Evolutionary conservation across 2,888 invertebrate genomes (phyloP).

Genomic region (Mimachlamys varia): DNA sequence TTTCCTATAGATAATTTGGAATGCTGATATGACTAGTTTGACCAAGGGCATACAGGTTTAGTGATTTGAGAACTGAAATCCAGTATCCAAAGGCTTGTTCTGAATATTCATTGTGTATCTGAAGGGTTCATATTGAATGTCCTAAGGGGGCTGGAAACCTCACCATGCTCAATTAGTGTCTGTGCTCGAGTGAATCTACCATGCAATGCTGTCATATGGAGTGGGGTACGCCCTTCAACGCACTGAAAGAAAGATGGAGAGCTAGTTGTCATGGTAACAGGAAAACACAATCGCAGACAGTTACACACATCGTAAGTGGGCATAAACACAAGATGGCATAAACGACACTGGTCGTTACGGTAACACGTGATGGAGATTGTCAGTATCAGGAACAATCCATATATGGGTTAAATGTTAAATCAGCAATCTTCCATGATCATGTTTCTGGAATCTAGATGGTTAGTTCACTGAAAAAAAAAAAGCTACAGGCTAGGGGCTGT

Average conservation of each 20-base stretch:
- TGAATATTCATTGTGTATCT: background rate
- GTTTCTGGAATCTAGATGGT: background rate
- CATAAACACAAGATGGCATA: background rate
- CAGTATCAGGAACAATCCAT: background rate
- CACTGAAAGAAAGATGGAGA: conserved; percentile 69
- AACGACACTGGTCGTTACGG: background rate
- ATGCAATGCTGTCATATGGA: conserved; percentile 87
- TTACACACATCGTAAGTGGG: background rate
- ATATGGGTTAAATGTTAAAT: background rate
- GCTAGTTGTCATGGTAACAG: conserved; percentile 33
- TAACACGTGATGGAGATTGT: background rate
- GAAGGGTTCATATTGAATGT: background rate
- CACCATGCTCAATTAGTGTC: conserved; percentile 85
- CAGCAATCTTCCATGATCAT: background rate
- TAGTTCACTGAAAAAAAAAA: background rate
- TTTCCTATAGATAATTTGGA: no score
- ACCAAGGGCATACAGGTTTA: no score
- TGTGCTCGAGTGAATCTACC: conserved; percentile 86
- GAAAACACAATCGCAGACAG: background rate
- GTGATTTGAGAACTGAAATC: no score
- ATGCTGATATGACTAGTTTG: no score
- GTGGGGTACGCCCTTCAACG: conserved; percentile 85
- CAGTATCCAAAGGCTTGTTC: background rate
- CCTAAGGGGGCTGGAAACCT: conserved; percentile 50
- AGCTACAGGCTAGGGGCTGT: background rate